These are phyloP conservation scores for Corythaixoides concolor DNA, from an alignment of 2,113 vertebrate genomes.

Conservation along the genomic window DNA sequence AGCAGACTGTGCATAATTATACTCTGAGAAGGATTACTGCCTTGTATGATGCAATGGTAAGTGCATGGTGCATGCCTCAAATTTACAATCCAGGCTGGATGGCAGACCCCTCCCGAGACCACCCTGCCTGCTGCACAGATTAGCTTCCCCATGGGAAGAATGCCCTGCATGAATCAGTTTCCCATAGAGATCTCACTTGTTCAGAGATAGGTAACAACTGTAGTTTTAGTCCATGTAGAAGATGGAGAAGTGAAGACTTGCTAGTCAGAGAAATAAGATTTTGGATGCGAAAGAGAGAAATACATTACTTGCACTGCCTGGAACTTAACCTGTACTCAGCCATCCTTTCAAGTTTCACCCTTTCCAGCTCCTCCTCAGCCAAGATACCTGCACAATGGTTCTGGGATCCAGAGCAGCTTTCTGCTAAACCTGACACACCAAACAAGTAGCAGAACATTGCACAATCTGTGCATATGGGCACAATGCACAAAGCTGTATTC, in stretches of 20 bases:
- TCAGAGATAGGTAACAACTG: background rate
- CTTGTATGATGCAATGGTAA: slow-evolving; percentile 11
- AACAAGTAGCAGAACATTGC: background rate
- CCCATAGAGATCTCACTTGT: background rate
- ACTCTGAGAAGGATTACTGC: slow-evolving; percentile 19
- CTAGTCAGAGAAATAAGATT: background rate
- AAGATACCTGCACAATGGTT: background rate
- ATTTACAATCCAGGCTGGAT: background rate
- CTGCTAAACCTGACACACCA: background rate
- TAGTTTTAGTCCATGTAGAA: background rate
- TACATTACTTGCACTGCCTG: background rate
- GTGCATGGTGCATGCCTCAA: background rate
- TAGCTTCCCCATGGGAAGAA: background rate
- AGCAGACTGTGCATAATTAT: slow-evolving; percentile 44
- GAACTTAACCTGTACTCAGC: background rate
- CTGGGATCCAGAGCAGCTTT: background rate
- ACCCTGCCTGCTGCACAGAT: background rate
- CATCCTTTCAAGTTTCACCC: background rate
- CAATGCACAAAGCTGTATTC: background rate
- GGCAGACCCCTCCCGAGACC: background rate
- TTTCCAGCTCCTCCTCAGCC: background rate
- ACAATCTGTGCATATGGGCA: background rate
- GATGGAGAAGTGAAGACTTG: background rate
- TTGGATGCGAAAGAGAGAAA: background rate
- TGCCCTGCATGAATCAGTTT: background rate